Conservation (phyloP, 1,140 invertebrate species). For the Bombus confusus region DNA sequence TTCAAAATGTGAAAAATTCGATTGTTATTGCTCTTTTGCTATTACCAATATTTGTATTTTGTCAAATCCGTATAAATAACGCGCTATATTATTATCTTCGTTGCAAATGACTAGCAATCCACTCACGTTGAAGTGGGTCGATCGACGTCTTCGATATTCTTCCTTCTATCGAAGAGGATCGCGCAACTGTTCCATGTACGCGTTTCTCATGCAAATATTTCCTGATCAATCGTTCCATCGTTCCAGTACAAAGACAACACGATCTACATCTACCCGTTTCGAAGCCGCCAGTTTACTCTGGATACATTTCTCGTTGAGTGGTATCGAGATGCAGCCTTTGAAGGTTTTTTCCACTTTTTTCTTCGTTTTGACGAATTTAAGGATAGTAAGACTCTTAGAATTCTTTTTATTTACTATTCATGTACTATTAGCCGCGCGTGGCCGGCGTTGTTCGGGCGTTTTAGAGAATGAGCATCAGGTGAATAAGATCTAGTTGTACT, state of each 20-base stretch:
- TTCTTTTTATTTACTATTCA: too few relatives aligned
- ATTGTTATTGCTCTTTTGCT: too few relatives aligned
- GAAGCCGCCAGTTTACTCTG: background rate
- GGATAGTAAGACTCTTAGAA: too few relatives aligned
- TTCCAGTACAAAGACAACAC: slow-evolving; percentile 25
- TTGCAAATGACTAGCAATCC: background rate
- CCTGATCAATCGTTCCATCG: slow-evolving; percentile 15
- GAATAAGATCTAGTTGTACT: too few relatives aligned
- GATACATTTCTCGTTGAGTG: slow-evolving; percentile 2
- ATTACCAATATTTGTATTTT: too few relatives aligned
- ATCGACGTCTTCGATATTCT: background rate
- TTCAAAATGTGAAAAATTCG: background rate
- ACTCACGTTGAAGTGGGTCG: background rate
- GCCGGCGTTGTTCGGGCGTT: too few relatives aligned
- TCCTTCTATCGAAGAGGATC: background rate
- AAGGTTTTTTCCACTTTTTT: background rate
- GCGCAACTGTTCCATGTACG: background rate
- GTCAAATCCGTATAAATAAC: background rate
- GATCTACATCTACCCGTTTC: background rate
- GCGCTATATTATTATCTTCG: background rate
- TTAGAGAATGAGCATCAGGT: too few relatives aligned
- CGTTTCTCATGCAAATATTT: slow-evolving; percentile 40
- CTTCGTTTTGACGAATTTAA: background rate
- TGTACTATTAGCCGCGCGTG: too few relatives aligned
- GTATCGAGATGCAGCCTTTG: background rate